Percentiles rank a stretch among this genome's conserved stretches.
Conservation (phyloP, 2,797 vertebrate genomes). For the Argentina silus region DNA sequence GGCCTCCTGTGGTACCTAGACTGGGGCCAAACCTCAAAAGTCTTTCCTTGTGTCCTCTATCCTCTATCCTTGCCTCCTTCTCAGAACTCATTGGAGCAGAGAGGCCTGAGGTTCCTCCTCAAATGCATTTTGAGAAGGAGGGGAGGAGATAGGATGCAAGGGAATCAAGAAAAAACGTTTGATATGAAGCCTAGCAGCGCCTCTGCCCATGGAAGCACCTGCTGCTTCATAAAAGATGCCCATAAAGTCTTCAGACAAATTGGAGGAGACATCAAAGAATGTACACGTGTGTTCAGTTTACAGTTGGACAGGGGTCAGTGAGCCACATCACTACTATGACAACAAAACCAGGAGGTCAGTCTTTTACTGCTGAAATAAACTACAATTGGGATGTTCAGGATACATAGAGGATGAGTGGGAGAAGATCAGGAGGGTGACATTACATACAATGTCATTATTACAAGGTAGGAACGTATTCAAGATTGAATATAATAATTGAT, state of each 20-base stretch:
- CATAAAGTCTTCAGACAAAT: conserved; percentile 38
- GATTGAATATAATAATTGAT: no score
- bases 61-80: no score
- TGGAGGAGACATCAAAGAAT: conserved; percentile 31
- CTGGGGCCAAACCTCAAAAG: neutral
- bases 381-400: conserved; percentile 37
- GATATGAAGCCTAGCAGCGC: no score
- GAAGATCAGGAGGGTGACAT: neutral
- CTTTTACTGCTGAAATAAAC: conserved; percentile 25
- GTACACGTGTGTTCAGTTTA: conserved; percentile 55
- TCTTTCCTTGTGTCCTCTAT: no score
- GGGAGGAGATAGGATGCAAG: no score
- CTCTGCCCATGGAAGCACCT: conserved; percentile 18
- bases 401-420: neutral
- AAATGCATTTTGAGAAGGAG: neutral
- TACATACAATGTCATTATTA: no score
- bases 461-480: no score
- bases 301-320: conserved; percentile 41
- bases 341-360: conserved; percentile 48
- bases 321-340: conserved; percentile 24
- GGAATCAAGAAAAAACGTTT: no score
- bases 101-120: no score
- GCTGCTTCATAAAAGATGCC: conserved; percentile 32
- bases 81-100: no score
- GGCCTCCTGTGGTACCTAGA: neutral